These are phyloP conservation scores for Pelobates cultripes DNA, from an alignment of 2,797 vertebrate genomes.

Conservation along the genomic window DNA sequence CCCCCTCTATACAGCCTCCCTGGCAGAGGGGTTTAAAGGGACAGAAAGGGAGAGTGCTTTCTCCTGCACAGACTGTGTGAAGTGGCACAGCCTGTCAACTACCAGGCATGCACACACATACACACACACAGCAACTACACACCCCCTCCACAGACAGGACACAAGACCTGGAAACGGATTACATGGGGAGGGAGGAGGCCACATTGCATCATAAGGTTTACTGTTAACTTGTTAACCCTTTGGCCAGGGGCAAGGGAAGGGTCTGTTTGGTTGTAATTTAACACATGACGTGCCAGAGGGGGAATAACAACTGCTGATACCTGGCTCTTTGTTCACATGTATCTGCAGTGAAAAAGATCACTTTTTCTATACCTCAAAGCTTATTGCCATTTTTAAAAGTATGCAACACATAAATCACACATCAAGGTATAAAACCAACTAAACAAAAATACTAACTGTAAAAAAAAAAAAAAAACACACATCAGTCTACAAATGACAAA, in stretches of 20 bases:
- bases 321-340: no score
- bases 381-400: not conserved
- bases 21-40: constrained; percentile 12
- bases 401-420: no score
- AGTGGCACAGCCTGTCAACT: not conserved
- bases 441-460: no score
- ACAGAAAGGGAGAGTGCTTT: constrained; percentile 4
- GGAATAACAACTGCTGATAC: not conserved
- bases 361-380: not conserved
- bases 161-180: constrained; percentile 50
- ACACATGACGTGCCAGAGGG: not conserved
- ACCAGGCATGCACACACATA: not conserved
- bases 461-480: no score
- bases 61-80: not conserved
- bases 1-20: constrained; percentile 1
- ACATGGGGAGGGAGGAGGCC: constrained; percentile 27
- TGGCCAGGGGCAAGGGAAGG: not conserved
- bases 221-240: constrained; percentile 15
- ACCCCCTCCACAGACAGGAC: constrained; percentile 8
- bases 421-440: no score
- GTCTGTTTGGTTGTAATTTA: not conserved
- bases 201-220: constrained; percentile 31
- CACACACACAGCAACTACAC: not conserved
- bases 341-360: no score
- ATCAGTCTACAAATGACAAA: no score